These are phyloP conservation scores for Chymomyza costata DNA, from an alignment of 1,140 invertebrate species.

Conservation along the genomic window DNA sequence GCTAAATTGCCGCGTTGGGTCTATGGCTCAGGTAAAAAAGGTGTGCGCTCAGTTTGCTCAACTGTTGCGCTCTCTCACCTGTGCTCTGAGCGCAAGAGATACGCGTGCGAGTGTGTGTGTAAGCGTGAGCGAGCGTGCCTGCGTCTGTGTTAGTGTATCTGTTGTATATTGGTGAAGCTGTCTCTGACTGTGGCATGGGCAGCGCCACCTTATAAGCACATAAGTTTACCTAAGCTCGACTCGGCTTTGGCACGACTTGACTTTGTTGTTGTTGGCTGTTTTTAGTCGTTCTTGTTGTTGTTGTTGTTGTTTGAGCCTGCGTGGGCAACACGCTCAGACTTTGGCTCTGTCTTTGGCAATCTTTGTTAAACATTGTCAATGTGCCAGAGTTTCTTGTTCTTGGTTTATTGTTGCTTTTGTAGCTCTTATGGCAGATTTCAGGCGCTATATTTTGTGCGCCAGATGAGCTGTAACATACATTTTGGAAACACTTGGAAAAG, in stretches of 20 bases:
- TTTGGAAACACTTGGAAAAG: too few relatives aligned
- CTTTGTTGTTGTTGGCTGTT: constrained; percentile 8
- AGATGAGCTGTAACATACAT: too few relatives aligned
- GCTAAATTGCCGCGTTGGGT: constrained; percentile 21
- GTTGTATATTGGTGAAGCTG: not conserved
- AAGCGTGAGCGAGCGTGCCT: constrained; percentile 12
- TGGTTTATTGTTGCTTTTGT: constrained; percentile 28
- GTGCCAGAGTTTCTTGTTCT: constrained; percentile 10
- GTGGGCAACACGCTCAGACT: constrained; percentile 56
- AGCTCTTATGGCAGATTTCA: constrained; percentile 5
- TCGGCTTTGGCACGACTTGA: constrained; percentile 8
- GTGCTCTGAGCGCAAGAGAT: too few relatives aligned
- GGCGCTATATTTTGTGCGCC: too few relatives aligned
- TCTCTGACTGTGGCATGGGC: constrained; percentile 37
- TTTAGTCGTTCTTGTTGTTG: too few relatives aligned
- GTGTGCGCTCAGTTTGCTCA: constrained; percentile 13
- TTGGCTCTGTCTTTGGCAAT: constrained; percentile 64
- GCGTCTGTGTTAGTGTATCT: constrained; percentile 23
- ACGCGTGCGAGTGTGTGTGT: too few relatives aligned
- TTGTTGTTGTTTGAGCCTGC: constrained; percentile 37
- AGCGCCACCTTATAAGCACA: constrained; percentile 64
- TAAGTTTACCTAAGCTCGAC: constrained; percentile 43
- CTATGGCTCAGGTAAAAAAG: constrained; percentile 37
- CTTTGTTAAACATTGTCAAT: constrained; percentile 55
- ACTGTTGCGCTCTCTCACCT: constrained; percentile 18